Base-by-base conservation (phyloP, 2,797 vertebrate genomes). In the Etheostoma nigrum region DNA sequence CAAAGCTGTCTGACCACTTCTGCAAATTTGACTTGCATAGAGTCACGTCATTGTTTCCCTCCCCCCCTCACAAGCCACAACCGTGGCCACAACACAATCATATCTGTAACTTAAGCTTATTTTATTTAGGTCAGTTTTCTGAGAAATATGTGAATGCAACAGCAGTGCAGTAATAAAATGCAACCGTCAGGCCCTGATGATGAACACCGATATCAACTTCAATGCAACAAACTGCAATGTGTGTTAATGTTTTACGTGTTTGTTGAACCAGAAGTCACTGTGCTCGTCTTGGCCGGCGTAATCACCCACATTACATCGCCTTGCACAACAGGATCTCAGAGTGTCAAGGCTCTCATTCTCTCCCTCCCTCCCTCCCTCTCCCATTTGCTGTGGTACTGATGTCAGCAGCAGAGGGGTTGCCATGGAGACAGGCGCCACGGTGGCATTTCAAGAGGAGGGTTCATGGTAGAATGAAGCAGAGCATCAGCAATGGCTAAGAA, bases 321-420 rank as follows among this genome's bases (percentile, higher is more conserved):
- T 82, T 85, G 84, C 84, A 89, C 86, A 86, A 88, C 88, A 83
- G 86, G 86, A 89, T 85, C 83, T 84, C 72, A 80, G 76, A 79
- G 86, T 82, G 88, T 88, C 83, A 75, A 84, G 85, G 81, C 86
- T 79, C 79, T 88, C 55, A 51, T 80, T 88, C 86, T 81, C 78
- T 81, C 42, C 13, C 42, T 44, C 36, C 36, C 36, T 33, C 33
- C 60, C 62, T 66, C 66, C 44, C 62, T 76, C 77, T 77, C 84
- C 85, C 81, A 86, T 90, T 93, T 92, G 92, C 89, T 89, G 80
- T 23, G 77, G 71, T 87, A 72, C 87, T 93, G 93, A 94, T 93
- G 94, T 94, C 95, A 95, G 89, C 89, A 85, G 90, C 81, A 91
- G 92, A 90, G 79, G 57, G 74, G 95, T 95, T 96, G 89, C 93